Percentiles rank a stretch among this genome's conserved stretches.
Conservation (phyloP, 2,888 invertebrate species). For the Andrena haemorrhoa region DNA sequence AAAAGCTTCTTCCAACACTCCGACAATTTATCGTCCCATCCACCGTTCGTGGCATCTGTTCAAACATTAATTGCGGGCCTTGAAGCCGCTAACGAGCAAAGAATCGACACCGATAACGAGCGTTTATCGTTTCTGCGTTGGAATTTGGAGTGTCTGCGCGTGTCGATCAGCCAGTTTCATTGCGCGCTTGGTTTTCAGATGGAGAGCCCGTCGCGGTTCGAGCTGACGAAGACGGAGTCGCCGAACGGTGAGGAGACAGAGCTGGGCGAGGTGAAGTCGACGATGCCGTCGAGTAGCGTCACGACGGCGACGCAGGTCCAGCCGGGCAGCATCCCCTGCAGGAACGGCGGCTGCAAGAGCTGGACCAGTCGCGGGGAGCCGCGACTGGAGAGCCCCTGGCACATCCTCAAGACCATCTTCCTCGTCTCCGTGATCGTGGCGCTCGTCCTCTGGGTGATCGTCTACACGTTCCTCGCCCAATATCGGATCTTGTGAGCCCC, state of each 20-base stretch:
- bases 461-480: constrained; percentile 82
- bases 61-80: not conserved
- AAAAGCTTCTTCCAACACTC: no score
- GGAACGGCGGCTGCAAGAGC: constrained; percentile 77
- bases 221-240: constrained; percentile 46
- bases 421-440: constrained; percentile 84
- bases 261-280: constrained; percentile 77
- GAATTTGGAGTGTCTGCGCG: not conserved
- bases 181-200: constrained; percentile 83
- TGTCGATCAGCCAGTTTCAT: not conserved
- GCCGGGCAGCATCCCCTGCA: constrained; percentile 71
- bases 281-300: constrained; percentile 66
- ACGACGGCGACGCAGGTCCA: constrained; percentile 68
- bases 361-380: constrained; percentile 63
- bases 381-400: constrained; percentile 86
- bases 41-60: not conserved
- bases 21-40: no score
- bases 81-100: no score
- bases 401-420: constrained; percentile 85
- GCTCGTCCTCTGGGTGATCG: constrained; percentile 85
- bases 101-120: not conserved
- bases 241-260: constrained; percentile 79
- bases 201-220: constrained; percentile 84
- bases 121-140: no score
- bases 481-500: constrained; percentile 75